A percentile compares a stretch with the other conserved stretches of the same genome.
These are phyloP conservation scores for Rhinogobius similis DNA, from an alignment of 2,113 vertebrate species.

Conservation along the genomic window DNA sequence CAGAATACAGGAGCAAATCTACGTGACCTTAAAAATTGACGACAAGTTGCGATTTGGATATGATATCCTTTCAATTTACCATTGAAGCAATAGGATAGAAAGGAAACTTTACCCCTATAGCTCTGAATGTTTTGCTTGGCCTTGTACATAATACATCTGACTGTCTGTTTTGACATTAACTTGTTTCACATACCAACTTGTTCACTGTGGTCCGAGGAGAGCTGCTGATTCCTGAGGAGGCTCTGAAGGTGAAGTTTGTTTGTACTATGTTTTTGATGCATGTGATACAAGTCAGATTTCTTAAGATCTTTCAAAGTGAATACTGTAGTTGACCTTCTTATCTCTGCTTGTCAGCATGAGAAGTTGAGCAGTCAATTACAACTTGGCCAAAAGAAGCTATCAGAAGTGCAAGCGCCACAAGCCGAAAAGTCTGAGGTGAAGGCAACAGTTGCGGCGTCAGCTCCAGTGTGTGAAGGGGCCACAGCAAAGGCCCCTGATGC, in stretches of 20 bases:
- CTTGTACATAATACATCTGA: conserved; percentile 59
- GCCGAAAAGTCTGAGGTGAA: conserved; percentile 77
- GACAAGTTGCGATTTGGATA: conserved; percentile 98
- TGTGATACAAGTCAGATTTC: neutral
- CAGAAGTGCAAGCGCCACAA: conserved; percentile 69
- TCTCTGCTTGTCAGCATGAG: conserved; percentile 83
- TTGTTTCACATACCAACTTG: conserved; percentile 91
- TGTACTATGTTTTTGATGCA: neutral
- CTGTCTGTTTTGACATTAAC: conserved; percentile 78
- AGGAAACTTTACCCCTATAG: conserved; percentile 52
- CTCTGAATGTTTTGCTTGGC: conserved; percentile 34
- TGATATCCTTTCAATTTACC: conserved; percentile 89
- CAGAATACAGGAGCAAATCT: conserved; percentile 93
- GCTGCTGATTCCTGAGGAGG: conserved; percentile 95
- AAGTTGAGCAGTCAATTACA: conserved; percentile 96
- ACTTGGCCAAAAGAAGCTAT: conserved; percentile 68
- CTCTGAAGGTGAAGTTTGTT: conserved; percentile 85
- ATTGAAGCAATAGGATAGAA: conserved; percentile 8
- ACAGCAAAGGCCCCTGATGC: conserved; percentile 74
- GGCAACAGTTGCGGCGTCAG: conserved; percentile 63
- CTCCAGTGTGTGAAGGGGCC: conserved; percentile 36
- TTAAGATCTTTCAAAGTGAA: neutral
- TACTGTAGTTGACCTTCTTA: neutral
- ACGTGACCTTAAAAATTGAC: conserved; percentile 91
- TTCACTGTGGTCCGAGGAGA: conserved; percentile 93